Conservation (phyloP, 1,140 invertebrate genomes). For the Dinothrombium tinctorium region DNA sequence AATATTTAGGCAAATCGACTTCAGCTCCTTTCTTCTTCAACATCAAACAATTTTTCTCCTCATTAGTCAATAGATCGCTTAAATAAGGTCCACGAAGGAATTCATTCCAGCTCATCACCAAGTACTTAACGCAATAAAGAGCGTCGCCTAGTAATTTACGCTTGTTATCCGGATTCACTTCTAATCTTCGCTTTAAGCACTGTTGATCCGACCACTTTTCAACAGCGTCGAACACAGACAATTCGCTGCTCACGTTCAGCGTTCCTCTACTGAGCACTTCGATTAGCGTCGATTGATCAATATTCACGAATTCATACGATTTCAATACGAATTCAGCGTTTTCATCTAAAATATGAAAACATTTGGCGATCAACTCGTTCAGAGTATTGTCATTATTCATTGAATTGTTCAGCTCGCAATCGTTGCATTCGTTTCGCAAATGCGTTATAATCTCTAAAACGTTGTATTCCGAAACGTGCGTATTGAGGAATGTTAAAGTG, state of each 20-base stretch:
- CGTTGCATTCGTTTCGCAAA: background rate
- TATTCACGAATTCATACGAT: slow-evolving; percentile 37
- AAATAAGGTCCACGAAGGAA: slow-evolving; percentile 26
- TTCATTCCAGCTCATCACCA: slow-evolving; percentile 33
- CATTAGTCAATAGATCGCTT: slow-evolving; percentile 20
- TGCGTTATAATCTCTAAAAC: too few relatives aligned
- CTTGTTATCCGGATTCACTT: slow-evolving; percentile 32
- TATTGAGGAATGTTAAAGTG: too few relatives aligned
- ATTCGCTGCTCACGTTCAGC: slow-evolving; percentile 14
- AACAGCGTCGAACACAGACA: slow-evolving; percentile 13
- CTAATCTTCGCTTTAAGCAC: slow-evolving; percentile 34
- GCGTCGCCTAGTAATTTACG: slow-evolving; percentile 33
- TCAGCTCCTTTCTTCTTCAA: too few relatives aligned
- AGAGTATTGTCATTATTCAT: too few relatives aligned
- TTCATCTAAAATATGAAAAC: slow-evolving; percentile 33
- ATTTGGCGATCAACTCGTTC: slow-evolving; percentile 30
- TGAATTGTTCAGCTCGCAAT: too few relatives aligned
- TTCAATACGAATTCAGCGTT: slow-evolving; percentile 31
- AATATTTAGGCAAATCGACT: too few relatives aligned
- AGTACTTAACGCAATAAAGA: slow-evolving; percentile 36
- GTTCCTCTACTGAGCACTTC: slow-evolving; percentile 32
- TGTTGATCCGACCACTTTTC: slow-evolving; percentile 37
- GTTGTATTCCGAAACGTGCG: too few relatives aligned
- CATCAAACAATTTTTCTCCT: slow-evolving; percentile 21
- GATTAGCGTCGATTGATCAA: slow-evolving; percentile 30